These are phyloP conservation scores for Aphrocallistes beatrix DNA, from an alignment of 37 sponge, comb jelly and placozoan genomes.

Conservation along the genomic window DNA sequence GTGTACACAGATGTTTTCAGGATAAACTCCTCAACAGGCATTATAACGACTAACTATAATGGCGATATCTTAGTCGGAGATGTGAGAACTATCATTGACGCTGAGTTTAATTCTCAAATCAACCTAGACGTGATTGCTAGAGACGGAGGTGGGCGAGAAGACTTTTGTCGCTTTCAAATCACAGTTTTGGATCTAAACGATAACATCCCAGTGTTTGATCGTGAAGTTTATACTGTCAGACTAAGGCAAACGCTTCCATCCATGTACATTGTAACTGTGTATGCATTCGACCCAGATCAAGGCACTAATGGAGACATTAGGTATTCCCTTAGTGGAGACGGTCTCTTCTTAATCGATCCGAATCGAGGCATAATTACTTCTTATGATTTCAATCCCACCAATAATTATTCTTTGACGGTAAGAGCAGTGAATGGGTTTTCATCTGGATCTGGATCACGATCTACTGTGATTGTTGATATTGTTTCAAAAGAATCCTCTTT, in stretches of 20 bases:
- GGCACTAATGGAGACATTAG: not conserved
- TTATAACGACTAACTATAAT: not conserved
- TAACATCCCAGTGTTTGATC: slow-evolving; percentile 37
- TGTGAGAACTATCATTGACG: slow-evolving; percentile 12
- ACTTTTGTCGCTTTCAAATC: slow-evolving; percentile 35
- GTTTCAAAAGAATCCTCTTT: too few relatives aligned
- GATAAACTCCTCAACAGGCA: not conserved
- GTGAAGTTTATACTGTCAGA: slow-evolving; percentile 25
- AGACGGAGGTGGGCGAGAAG: slow-evolving; percentile 39
- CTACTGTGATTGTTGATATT: too few relatives aligned
- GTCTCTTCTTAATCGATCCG: not conserved
- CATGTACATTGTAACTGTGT: slow-evolving; percentile 18
- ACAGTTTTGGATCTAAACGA: slow-evolving; percentile 52
- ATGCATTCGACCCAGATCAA: not conserved
- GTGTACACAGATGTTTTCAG: not conserved
- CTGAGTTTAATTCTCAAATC: slow-evolving; percentile 22
- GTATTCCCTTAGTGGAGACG: not conserved
- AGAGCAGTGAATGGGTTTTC: not conserved
- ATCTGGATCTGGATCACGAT: not conserved
- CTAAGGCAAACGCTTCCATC: slow-evolving; percentile 22
- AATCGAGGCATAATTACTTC: not conserved
- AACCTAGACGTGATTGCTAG: slow-evolving; percentile 33
- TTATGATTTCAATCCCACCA: not conserved
- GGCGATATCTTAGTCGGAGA: not conserved
- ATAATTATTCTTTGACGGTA: not conserved